Evolutionary conservation across 2,888 invertebrate species (phyloP), one percentile per base, ranked within the genome.

Genomic region (Baccha elongata): DNA sequence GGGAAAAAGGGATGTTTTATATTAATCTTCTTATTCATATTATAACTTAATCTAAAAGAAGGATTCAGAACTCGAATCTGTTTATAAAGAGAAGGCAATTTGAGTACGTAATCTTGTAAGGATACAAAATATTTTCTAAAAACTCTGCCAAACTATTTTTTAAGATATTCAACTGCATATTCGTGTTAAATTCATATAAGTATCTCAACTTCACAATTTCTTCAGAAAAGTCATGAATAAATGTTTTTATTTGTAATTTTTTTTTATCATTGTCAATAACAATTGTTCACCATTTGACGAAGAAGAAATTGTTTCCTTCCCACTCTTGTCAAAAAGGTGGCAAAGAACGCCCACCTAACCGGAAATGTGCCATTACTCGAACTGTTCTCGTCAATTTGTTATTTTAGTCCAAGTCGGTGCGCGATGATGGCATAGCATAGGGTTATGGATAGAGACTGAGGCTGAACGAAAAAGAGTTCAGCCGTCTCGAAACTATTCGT

Each of bases 281-380:
- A 64, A 68, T 74, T 64, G 74, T 52, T 75, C 74, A 80, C 80
- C 80, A 75, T 23, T 74, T 50, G 62, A 40, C 55, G 15, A 46
- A 58, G 50, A 50, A 64, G 55, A 58, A 68, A 74, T 80, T 69
- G 68, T 50, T 80, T 80, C 68, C 80, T 74, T 80, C 55, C 58
- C 53, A 52, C 17, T 35, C 55, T 29, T 17, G 40, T 50, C 13
- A 15, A 11, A 48, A n/a, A 42, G 37, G 21, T 29, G 17, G 44
- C 42, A 42, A n/a, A 58, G 21, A 42, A 55, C 73, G 37, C 17
- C 67, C 53, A 44, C 17, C 11, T 23, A 50, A 68, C 62, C 58
- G 83, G 83, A 83, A 83, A 83, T 78, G 83, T 83, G 78, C 78
- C 68, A 78, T 83, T 73, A 83, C 78, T 73, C 72, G 78, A 72